Base-by-base conservation (phyloP, 2,797 vertebrate genomes). In the Champsocephalus esox region DNA sequence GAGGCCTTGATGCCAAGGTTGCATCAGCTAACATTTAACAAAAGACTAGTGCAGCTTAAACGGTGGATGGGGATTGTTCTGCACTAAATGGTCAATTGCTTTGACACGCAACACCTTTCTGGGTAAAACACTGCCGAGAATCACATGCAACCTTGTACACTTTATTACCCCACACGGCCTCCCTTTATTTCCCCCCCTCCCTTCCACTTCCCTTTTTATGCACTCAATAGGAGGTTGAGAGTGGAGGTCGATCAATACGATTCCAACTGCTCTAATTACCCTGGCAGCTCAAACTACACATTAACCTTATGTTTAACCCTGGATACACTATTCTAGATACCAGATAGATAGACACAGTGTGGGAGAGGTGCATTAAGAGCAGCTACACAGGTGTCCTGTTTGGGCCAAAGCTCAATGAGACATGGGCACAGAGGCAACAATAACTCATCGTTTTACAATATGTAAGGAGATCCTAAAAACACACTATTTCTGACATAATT, bases 221-320 rank as follows among this genome's bases (percentile, higher is more conserved):
- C 61, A 74, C 83, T 72, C 52, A 86, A 80, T 77, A 54, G 69
- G 79, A 83, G 74, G 86, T 74, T 84, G 75, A 88, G 76, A 71
- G 74, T 61, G 14, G 73, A 79, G 75, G 77, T 83, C 76, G 57
- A 93, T 93, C 91, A 88, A 89, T 91, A 79, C 41, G 66, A 84
- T 74, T 87, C 74, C 84, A 92, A 87, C 79, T 82, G 79, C 69
- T 79, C 82, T 87, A 92, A 93, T 93, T 92, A 92, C 69, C 69
- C 77, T 67, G 70, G 69, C 79, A 75, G 75, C 79, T 84, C 70
- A 56, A 69, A 67, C 67, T 66, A 51, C 65, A 78, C 75, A 79
- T 76, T 88, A 82, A 83, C 89, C 80, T 77, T 38, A 75, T 43
- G 49, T 79, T 82, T 81, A 87, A 81, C 75, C 82, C 69, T 50